phyloP scores from a whole-genome alignment of 2,797 vertebrate genomes.

The Tapera naevia region DNA sequence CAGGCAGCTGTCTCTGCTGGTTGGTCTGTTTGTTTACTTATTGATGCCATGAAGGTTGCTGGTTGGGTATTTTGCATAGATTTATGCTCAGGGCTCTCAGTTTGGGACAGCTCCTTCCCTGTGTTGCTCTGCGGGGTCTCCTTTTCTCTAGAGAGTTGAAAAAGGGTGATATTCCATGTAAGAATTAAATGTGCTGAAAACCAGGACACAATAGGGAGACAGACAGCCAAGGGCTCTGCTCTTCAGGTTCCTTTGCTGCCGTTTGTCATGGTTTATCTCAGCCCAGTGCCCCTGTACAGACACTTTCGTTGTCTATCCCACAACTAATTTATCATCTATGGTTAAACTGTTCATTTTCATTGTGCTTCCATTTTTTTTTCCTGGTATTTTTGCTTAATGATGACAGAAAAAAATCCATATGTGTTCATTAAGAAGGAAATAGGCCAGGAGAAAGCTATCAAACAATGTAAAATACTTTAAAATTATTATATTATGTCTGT shows the following conservation, averaged over 20 bases:
- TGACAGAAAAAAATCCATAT: neutral
- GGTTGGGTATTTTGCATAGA: too few species aligned
- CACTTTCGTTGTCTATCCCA: neutral
- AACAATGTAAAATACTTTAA: neutral
- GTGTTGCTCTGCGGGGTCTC: neutral
- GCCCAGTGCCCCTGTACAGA: neutral
- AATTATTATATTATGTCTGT: neutral
- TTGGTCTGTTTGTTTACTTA: neutral
- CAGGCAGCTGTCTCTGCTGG: neutral
- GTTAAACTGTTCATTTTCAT: neutral
- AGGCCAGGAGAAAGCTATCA: neutral
- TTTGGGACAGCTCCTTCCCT: neutral
- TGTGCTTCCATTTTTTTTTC: neutral
- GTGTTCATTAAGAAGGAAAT: rapidly evolving
- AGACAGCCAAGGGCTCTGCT: neutral
- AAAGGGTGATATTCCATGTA: neutral
- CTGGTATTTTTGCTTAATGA: neutral
- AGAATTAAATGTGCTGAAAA: neutral
- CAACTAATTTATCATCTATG: neutral
- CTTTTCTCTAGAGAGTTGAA: neutral
- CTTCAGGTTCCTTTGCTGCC: neutral
- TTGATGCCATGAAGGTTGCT: rapidly evolving
- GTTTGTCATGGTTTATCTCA: neutral
- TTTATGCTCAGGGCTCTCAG: rapidly evolving
- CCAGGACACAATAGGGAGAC: rapidly evolving